Conservation (phyloP, 2,113 vertebrate genomes). For the Cettia cetti region DNA sequence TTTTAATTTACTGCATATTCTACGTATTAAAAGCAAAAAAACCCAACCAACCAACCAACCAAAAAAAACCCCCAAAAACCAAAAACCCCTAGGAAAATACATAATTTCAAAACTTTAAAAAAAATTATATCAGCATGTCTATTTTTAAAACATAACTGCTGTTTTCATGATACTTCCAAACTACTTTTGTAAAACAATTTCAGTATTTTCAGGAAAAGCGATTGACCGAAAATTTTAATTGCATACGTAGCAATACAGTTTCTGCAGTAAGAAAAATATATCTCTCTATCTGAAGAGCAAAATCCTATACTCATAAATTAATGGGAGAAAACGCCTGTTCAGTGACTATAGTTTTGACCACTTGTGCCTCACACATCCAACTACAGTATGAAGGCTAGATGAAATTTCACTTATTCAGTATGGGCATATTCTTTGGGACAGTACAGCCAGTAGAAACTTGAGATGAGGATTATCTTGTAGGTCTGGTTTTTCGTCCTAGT, state of each 20-base stretch:
- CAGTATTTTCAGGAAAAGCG: background rate
- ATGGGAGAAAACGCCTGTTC: background rate
- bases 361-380: background rate
- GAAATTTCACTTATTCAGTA: background rate
- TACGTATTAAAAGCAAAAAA: background rate
- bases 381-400: background rate
- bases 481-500: constrained; percentile 68
- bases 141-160: background rate
- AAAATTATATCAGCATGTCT: background rate
- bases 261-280: background rate
- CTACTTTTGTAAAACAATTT: background rate
- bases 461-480: constrained; percentile 65
- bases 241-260: background rate
- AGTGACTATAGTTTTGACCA: background rate
- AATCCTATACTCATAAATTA: background rate
- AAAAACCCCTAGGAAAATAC: background rate
- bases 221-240: background rate
- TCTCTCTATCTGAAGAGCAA: background rate
- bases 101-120: background rate
- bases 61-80: too few species aligned
- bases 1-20: background rate
- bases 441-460: constrained; percentile 47
- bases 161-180: background rate
- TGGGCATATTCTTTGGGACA: background rate
- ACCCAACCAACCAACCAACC: too few species aligned